Base-by-base conservation (phyloP, 1,140 invertebrate genomes). In the Chionoecetes opilio region DNA sequence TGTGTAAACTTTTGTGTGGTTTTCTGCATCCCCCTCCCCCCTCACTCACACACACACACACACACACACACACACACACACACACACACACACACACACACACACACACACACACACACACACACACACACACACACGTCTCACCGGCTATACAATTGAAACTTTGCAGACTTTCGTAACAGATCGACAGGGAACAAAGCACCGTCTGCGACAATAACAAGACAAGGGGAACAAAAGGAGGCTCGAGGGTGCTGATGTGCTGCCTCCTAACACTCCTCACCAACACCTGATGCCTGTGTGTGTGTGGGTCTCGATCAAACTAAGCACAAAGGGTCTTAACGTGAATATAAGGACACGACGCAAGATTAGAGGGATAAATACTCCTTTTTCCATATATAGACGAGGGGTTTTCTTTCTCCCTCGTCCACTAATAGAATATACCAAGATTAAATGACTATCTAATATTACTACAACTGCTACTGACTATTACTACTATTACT, bases 61-160 rank as follows among this genome's bases (percentile, higher is more conserved):
- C 26, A 75, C 63, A 75, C 26, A 8, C 63, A n/a, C 63, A 8
- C 63, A 75, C 63, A 11, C 63, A 75, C 63, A 11, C 6, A 75
- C 53, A 11, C 8, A 75, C 21, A 8, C 63, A 75, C 63, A 8
- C 63, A 75, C 63, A 75, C 9, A 75, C 63, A 75, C 63, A 75
- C 63, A 75, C 63, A 75, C 63, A 75, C 63, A 75, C 8, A 75
- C 63, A 75, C 63, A 75, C 53, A 63, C 53, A 63, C 53, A 63
- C 53, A 63, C 53, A 63, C 53, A 63, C 6, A 63, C 53, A 63
- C 53, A 63, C 53, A 63, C 53, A 63, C 53, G 63, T n/a, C 63
- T 21, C 63, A 75, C 21, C 21, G 63, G 63, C 63, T 75, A 75
- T 75, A 21, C n/a, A 75, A 75, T 75, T 75, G 63, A 75, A 75